These are phyloP conservation scores for Acleris cristana DNA, from an alignment of 2,888 invertebrate species.

Conservation along the genomic window DNA sequence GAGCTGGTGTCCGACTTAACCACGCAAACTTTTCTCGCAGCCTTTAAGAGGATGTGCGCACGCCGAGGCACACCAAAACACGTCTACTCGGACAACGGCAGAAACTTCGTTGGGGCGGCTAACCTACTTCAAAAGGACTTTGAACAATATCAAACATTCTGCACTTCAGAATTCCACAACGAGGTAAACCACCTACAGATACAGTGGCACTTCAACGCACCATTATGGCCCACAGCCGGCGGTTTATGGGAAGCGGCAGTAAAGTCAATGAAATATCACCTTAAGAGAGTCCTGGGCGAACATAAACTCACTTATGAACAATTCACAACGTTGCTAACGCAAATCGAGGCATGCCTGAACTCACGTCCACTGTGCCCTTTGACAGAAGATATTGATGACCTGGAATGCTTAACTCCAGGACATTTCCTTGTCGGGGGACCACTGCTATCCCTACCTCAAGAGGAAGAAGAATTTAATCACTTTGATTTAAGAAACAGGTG, in stretches of 20 bases:
- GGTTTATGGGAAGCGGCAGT: no score
- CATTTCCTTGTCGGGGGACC: constrained; percentile 41
- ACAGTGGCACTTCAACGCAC: constrained; percentile 37
- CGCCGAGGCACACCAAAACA: constrained; percentile 38
- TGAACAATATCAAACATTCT: no score
- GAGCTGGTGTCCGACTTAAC: constrained; percentile 40
- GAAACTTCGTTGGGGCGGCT: no score
- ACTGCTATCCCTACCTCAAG: no score
- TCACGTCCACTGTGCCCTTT: constrained; percentile 40
- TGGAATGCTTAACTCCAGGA: no score
- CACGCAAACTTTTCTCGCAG: constrained; percentile 40
- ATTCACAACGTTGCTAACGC: constrained; percentile 33
- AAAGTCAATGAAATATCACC: constrained; percentile 21
- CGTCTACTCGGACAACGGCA: constrained; percentile 40
- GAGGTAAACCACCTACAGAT: constrained; percentile 13
- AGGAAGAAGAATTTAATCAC: constrained; percentile 1
- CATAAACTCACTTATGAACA: constrained; percentile 40
- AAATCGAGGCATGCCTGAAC: constrained; percentile 42
- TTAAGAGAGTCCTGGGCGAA: constrained; percentile 35
- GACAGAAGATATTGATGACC: no score
- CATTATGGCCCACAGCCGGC: constrained; percentile 37
- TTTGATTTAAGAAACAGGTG: no score
- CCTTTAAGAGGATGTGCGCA: constrained; percentile 40
- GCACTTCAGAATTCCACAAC: no score
- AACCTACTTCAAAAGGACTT: no score